Evolutionary conservation across 1,140 invertebrate genomes (phyloP).

Genomic region (Lucilia sericata): DNA sequence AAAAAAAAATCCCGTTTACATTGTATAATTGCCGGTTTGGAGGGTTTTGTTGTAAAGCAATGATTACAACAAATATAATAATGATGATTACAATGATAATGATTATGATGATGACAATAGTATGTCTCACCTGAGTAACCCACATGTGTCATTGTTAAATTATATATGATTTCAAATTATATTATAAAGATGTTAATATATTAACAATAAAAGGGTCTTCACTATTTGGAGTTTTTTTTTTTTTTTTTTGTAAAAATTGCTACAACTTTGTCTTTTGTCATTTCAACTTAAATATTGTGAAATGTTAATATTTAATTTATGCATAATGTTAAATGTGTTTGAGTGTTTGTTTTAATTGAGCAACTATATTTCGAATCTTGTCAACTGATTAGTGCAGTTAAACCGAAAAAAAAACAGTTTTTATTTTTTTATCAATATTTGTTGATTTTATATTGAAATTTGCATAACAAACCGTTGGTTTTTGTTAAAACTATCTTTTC

Average conservation of each 20-base stretch:
- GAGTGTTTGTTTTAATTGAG: background rate
- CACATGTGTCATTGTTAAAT: slow-evolving; percentile 24
- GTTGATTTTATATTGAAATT: background rate
- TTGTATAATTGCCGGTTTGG: background rate
- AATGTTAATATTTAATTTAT: slow-evolving; percentile 15
- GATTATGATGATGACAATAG: slow-evolving; percentile 19
- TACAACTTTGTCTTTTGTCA: background rate
- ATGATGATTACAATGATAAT: background rate
- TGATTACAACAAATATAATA: background rate
- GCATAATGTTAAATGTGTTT: background rate
- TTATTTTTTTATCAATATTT: background rate
- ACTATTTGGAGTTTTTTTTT: background rate
- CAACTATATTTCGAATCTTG: background rate
- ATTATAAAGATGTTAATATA: background rate
- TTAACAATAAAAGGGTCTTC: background rate
- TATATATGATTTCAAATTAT: background rate
- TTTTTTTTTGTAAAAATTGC: background rate
- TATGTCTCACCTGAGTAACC: slow-evolving; percentile 10
- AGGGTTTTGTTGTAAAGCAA: background rate
- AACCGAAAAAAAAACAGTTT: background rate
- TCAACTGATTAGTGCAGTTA: background rate
- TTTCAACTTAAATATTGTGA: background rate
- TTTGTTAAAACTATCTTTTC: background rate
- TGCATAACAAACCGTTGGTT: background rate
- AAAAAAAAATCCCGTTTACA: background rate